Base-by-base conservation (phyloP, 1,140 invertebrate genomes). In the Armadillidium nasatum region DNA sequence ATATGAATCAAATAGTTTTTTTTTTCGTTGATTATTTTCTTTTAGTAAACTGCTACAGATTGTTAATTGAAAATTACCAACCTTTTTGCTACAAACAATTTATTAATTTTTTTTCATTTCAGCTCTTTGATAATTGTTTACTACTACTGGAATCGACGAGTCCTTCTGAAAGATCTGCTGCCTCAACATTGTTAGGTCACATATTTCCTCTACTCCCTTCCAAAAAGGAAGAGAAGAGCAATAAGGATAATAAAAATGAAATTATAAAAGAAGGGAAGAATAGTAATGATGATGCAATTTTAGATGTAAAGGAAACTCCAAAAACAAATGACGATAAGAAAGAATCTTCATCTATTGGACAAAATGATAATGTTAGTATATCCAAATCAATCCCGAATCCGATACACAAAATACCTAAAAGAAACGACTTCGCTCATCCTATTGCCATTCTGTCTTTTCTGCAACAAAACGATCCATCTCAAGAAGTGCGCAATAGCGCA, bases 381-480 rank as follows among this genome's bases (percentile, higher is more conserved):
- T 15, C 72, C 71, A 80, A 82, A 70, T 75, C 85, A 77, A 83
- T 81, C 79, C 84, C 83, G 15, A 81, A 82, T 22, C 83, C 81
- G 75, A 71, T 84, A 46, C 82, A 82, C 7, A 85, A 84, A 75
- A 54, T 84, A 22, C 83, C 78, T 78, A 84, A 85, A 77, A 83
- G 83, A 70, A 85, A 86, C 81, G 50, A 60, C 76, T 79, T 7
- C 83, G 83, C 44, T 50, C 80, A 77, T 9, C 76, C 75, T 71
- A 78, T 77, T 54, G 72, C 78, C 19, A 54, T 79, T 46, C 70
- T 80, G 22, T 79, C 76, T 1, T 78, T 75, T 70, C 66, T 81
- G 19, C 80, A 75, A 73, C 76, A 81, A 69, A 81, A 77, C 50
- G 79, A 82, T 67, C 54, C 71, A 9, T 73, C 75, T 45, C 70